phyloP scores from a whole-genome alignment of 2,888 invertebrate species.

The Bombylius major region DNA sequence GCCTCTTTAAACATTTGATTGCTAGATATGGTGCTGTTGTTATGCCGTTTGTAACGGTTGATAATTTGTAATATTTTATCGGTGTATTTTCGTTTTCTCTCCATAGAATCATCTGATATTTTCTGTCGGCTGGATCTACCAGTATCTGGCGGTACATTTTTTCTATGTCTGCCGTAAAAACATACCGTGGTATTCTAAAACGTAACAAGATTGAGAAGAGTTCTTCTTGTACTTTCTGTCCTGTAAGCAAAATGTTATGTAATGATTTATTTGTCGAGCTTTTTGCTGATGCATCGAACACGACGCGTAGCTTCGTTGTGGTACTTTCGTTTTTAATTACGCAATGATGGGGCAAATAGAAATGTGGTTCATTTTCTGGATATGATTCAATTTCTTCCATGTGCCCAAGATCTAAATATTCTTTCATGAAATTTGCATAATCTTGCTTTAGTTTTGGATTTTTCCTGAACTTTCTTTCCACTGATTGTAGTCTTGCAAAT shows the following conservation, averaged over 20 bases:
- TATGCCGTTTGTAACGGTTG: conserved; percentile 7
- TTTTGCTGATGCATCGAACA: too few relatives aligned
- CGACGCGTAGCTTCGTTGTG: too few relatives aligned
- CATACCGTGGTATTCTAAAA: conserved; percentile 2
- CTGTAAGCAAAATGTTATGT: background rate
- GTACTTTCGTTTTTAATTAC: too few relatives aligned
- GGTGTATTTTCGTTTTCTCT: background rate
- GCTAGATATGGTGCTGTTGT: conserved; percentile 8
- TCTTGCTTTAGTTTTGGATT: too few relatives aligned
- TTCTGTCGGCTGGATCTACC: conserved; percentile 19
- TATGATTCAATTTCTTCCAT: too few relatives aligned
- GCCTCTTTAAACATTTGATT: background rate
- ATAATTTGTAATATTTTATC: conserved; percentile 4
- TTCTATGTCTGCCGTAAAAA: conserved; percentile 18
- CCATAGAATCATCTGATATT: conserved; percentile 3
- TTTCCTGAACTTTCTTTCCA: too few relatives aligned
- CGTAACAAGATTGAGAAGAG: background rate
- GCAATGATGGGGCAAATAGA: too few relatives aligned
- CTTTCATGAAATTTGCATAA: too few relatives aligned
- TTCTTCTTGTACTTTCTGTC: conserved; percentile 2
- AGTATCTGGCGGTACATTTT: conserved; percentile 20
- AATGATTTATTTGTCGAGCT: background rate
- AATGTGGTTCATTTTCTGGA: too few relatives aligned
- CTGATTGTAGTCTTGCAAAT: too few relatives aligned
- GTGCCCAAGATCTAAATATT: too few relatives aligned